These are phyloP conservation scores for Diprion similis DNA, from an alignment of 1,140 invertebrate species.

Conservation along the genomic window DNA sequence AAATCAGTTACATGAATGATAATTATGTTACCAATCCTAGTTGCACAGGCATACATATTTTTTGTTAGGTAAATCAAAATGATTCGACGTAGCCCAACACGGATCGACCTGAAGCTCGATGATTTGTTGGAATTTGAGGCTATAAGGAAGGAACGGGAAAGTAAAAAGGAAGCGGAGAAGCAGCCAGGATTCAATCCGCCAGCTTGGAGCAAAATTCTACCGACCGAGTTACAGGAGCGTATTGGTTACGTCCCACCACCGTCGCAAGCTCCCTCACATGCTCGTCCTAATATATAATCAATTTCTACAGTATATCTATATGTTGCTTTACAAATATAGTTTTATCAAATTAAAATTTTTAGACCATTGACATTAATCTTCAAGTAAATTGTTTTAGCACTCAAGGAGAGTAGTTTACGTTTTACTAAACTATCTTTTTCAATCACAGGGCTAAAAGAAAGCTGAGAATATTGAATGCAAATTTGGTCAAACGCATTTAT, in stretches of 20 bases:
- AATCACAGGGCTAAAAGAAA: no score
- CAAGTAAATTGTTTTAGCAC: no score
- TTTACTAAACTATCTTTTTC: no score
- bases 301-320: conserved; percentile 16
- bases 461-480: no score
- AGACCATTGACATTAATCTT: no score
- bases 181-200: conserved; percentile 52
- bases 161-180: conserved; percentile 64
- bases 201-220: conserved; percentile 61
- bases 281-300: conserved; percentile 47
- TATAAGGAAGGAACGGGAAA: conserved; percentile 61
- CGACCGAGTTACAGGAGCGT: conserved; percentile 70
- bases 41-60: no score
- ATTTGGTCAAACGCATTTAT: no score
- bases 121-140: conserved; percentile 78
- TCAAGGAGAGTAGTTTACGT: no score
- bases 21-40: no score
- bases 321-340: background rate
- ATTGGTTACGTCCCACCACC: conserved; percentile 68
- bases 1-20: no score
- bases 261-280: conserved; percentile 37
- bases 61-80: conserved; percentile 57
- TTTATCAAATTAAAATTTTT: no score
- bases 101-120: conserved; percentile 78
- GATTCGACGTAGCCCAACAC: conserved; percentile 78